Conservation (phyloP, 2,113 vertebrate genomes). For the Halichoerus grypus region DNA sequence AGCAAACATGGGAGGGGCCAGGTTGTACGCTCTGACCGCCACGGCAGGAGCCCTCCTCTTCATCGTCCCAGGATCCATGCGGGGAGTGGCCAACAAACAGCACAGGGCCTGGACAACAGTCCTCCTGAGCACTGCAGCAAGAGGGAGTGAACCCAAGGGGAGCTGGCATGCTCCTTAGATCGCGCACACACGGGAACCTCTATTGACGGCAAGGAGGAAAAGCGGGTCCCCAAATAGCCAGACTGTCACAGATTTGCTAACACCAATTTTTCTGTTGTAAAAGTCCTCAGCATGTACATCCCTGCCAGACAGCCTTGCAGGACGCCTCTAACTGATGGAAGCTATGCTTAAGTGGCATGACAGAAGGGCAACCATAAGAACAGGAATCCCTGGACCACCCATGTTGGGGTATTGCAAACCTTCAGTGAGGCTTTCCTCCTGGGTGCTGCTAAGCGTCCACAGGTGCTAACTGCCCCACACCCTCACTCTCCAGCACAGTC, state of each 20-base stretch:
- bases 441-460: accelerated
- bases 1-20: accelerated
- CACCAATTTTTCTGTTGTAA: neutral
- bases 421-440: neutral
- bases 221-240: neutral
- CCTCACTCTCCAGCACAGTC: too few relatives aligned
- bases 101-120: too few relatives aligned
- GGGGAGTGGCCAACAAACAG: accelerated
- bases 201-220: neutral
- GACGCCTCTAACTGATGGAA: neutral
- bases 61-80: neutral
- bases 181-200: neutral
- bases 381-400: neutral
- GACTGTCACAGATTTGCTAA: neutral
- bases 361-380: neutral
- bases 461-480: neutral
- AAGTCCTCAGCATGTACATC: neutral
- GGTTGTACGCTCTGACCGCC: neutral
- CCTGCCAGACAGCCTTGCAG: neutral
- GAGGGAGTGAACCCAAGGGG: too few relatives aligned
- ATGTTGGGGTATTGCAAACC: neutral
- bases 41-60: neutral
- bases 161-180: neutral
- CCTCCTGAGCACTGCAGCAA: neutral
- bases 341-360: neutral